Percentiles rank a stretch among this genome's conserved stretches.
Conservation (phyloP, 1,140 invertebrate genomes). For the Drosophila bocki region DNA sequence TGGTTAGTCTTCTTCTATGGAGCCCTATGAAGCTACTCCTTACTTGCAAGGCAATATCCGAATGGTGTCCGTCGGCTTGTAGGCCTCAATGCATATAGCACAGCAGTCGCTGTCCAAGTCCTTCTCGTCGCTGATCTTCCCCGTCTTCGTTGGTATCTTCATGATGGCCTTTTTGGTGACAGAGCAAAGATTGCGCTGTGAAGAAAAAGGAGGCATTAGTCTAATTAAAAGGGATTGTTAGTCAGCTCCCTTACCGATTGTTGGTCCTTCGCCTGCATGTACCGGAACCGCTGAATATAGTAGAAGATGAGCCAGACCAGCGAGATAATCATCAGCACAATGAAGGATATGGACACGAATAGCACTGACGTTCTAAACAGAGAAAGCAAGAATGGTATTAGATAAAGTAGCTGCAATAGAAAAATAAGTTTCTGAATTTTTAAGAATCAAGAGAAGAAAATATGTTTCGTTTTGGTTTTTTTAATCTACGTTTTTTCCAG, state of each 20-base stretch:
- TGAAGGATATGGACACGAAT: conserved; percentile 97
- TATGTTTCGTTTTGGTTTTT: too few relatives aligned
- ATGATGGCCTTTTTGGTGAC: conserved; percentile 96
- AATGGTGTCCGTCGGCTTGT: conserved; percentile 93
- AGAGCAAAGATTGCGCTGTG: conserved; percentile 92
- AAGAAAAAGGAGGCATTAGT: neutral
- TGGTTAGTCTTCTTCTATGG: neutral
- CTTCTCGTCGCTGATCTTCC: conserved; percentile 92
- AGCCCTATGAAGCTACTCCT: conserved; percentile 61
- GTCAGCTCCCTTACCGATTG: conserved; percentile 67
- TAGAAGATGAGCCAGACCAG: conserved; percentile 97
- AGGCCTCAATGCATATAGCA: conserved; percentile 96
- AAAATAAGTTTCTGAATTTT: too few relatives aligned
- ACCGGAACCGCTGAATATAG: conserved; percentile 96
- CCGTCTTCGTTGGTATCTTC: conserved; percentile 94
- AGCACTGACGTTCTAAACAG: conserved; percentile 92
- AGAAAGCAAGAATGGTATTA: neutral
- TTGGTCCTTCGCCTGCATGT: conserved; percentile 95
- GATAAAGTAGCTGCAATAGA: neutral
- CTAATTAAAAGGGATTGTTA: neutral
- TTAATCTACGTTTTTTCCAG: too few relatives aligned
- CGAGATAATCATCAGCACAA: conserved; percentile 97
- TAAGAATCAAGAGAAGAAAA: too few relatives aligned
- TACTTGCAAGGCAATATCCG: conserved; percentile 95
- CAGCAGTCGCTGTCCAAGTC: conserved; percentile 95